phyloP scores from a whole-genome alignment of 2,797 vertebrate genomes.

The Sebastes diploproa region DNA sequence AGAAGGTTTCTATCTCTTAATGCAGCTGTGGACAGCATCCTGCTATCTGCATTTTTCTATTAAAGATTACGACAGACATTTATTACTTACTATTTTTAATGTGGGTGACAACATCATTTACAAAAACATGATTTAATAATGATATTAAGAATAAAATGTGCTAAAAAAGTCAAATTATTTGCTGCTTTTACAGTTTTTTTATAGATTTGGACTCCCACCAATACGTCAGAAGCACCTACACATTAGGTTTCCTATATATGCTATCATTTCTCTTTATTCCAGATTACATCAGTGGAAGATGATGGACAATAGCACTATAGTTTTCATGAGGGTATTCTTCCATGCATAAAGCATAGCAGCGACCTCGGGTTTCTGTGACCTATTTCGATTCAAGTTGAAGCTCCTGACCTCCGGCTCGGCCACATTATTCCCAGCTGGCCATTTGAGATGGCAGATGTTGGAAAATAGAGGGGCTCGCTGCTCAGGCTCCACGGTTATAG shows the following conservation, averaged over 20 bases:
- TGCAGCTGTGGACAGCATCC: neutral
- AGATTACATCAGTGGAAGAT: neutral
- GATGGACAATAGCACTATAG: slow-evolving; percentile 10
- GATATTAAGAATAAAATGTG: neutral
- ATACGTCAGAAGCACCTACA: neutral
- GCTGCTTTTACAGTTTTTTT: neutral
- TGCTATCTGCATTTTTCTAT: neutral
- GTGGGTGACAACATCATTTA: neutral
- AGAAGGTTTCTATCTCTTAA: slow-evolving; percentile 9
- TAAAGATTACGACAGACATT: neutral
- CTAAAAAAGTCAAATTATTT: neutral
- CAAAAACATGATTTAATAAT: neutral
- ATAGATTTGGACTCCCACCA: neutral
- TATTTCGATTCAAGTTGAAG: slow-evolving; percentile 41
- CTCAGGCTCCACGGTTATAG: slow-evolving; percentile 24
- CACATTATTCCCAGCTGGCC: slow-evolving; percentile 46
- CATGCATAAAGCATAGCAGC: slow-evolving; percentile 12
- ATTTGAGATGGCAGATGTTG: slow-evolving; percentile 61
- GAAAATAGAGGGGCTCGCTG: slow-evolving; percentile 19
- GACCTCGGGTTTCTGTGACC: slow-evolving; percentile 41
- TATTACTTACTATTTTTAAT: neutral
- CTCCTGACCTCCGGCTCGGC: slow-evolving; percentile 40
- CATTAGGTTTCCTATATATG: neutral
- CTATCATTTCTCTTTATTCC: neutral
- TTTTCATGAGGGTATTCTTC: slow-evolving; percentile 25